Base-by-base conservation (phyloP, 2,113 vertebrate genomes). In the Ceyx margarethae region DNA sequence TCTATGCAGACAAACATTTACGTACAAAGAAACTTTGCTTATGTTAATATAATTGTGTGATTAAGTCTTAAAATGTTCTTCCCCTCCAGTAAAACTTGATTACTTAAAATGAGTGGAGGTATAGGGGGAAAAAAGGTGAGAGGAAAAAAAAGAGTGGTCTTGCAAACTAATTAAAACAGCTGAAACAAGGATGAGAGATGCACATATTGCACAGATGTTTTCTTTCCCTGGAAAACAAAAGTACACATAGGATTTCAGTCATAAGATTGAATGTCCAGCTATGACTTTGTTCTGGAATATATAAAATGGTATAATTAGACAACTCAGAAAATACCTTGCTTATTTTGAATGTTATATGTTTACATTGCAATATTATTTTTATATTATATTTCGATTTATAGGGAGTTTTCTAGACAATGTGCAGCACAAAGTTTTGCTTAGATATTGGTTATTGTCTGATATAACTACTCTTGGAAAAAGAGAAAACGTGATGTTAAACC, bases 221-320 rank as follows among this genome's bases (percentile, higher is more conserved):
- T 29, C 28, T 91, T 74, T 69, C 42, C 20, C 68, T 73, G 65
- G 84, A 54, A 84, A 89, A 56, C 11, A 42, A 72, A 43, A 48
- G 26, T 22, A 23, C 15, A 82, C 79, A 51, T 15, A 79, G 45
- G 16, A 69, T 87, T 94, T 95, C 37, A 69, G 23, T 46, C 46
- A 53, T 26, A 89, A 93, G 28, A 48, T 25, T 84, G 57, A 64
- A 93, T 72, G 15, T 65, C 31, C 29, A 53, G 5, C 42, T 83
- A 40, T 45, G 29, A 61, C 9, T 86, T 92, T 78, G 26, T 81
- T 68, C 14, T 45, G 21, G 9, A 85, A 54, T 23, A 26, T 37
- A 26, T 33, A 60, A 58, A 77, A 28, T 17, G 6, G 1, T 43
- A 19, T 26, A n/a, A 26, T 26, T 68, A 89, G 14, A 4, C 18